Evolutionary conservation across 2,113 vertebrate genomes (phyloP).

Genomic region (Arvicanthis niloticus): DNA sequence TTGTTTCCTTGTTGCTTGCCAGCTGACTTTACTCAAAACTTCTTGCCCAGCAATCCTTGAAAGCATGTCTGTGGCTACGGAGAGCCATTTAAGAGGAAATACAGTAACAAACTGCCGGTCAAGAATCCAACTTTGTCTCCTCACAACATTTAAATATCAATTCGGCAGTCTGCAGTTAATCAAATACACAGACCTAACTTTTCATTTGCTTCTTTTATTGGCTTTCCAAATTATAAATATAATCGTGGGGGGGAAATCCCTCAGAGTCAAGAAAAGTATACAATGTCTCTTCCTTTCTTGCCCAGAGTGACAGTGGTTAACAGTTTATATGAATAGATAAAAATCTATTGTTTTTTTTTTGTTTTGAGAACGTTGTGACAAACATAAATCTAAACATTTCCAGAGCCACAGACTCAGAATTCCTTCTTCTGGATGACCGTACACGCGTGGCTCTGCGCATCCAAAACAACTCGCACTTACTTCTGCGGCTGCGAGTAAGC

Average conservation of each 20-base stretch:
- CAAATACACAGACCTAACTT: constrained; percentile 52
- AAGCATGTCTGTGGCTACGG: constrained; percentile 29
- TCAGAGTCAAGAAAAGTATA: neutral
- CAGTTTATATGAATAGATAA: constrained; percentile 8
- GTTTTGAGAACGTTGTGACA: neutral
- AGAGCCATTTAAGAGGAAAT: constrained; percentile 38
- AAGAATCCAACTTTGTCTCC: constrained; percentile 5
- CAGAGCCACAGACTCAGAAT: constrained; percentile 25
- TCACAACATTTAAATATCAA: neutral
- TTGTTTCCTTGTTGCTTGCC: constrained; percentile 59
- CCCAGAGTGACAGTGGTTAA: neutral
- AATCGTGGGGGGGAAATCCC: neutral
- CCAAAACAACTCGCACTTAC: neutral
- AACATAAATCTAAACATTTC: constrained; percentile 41
- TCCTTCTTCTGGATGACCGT: neutral
- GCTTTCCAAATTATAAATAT: constrained; percentile 51
- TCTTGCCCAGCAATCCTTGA: constrained; percentile 49
- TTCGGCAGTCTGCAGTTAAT: constrained; percentile 13
- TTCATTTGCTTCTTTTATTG: constrained; percentile 49
- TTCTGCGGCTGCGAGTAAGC: neutral
- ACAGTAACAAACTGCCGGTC: neutral
- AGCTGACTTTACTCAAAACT: constrained; percentile 69
- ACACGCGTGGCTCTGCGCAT: neutral
- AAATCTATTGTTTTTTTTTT: neutral
- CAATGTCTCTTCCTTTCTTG: constrained; percentile 7